phyloP scores from a whole-genome alignment of 2,888 invertebrate species.

The Tenthredo amoena region DNA sequence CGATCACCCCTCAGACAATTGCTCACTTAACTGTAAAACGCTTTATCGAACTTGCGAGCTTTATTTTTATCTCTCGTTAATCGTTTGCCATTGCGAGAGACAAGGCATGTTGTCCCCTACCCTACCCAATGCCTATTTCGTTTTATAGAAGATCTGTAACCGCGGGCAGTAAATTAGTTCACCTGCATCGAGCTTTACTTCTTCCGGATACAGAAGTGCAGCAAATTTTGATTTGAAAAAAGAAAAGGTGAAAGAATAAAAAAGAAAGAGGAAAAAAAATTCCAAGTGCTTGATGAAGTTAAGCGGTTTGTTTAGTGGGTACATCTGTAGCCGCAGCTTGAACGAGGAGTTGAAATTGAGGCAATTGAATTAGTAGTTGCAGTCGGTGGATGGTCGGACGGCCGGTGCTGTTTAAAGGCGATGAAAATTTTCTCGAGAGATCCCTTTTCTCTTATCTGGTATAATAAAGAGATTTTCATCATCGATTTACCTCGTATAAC shows the following conservation, averaged over 20 bases:
- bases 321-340: too few species aligned
- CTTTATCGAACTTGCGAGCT: neutral
- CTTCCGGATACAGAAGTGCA: too few species aligned
- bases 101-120: neutral
- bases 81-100: neutral
- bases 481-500: neutral
- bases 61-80: slow-evolving; percentile 14
- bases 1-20: slow-evolving; percentile 11
- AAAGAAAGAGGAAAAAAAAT: too few species aligned
- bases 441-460: neutral
- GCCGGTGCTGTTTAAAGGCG: neutral
- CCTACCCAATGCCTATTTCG: neutral
- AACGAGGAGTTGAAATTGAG: neutral
- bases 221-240: too few species aligned
- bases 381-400: neutral
- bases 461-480: neutral
- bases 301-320: too few species aligned
- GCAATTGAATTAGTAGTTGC: neutral
- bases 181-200: neutral
- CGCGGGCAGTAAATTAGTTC: neutral
- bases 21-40: slow-evolving; percentile 14
- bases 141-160: neutral
- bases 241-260: too few species aligned
- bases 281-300: too few species aligned
- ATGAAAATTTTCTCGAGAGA: neutral